These are phyloP conservation scores for Lomographa bimaculata DNA, from an alignment of 2,888 invertebrate species.

Conservation along the genomic window DNA sequence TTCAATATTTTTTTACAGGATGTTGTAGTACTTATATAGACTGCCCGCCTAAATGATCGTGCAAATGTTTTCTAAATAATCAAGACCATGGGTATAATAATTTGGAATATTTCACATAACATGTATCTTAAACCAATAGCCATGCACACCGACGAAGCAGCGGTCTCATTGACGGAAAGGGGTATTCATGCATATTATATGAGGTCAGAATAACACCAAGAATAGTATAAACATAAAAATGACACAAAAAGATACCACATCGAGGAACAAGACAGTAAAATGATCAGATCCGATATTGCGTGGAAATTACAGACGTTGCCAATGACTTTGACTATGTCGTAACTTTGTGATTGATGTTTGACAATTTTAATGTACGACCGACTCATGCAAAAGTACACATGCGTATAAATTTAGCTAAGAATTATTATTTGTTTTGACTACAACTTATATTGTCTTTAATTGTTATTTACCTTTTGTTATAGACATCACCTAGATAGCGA, in stretches of 20 bases:
- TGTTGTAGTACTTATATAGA: slow-evolving; percentile 55
- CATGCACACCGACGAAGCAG: slow-evolving; percentile 77
- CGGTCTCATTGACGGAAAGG: slow-evolving; percentile 47
- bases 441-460: slow-evolving; percentile 41
- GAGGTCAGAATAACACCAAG: slow-evolving; percentile 64
- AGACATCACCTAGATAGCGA: slow-evolving; percentile 53
- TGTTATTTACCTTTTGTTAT: slow-evolving; percentile 57
- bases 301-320: slow-evolving; percentile 44
- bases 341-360: slow-evolving; percentile 41
- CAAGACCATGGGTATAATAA: slow-evolving; percentile 50
- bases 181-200: slow-evolving; percentile 76
- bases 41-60: slow-evolving; percentile 70
- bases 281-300: slow-evolving; percentile 41
- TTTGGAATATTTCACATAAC: slow-evolving; percentile 55
- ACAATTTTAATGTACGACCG: slow-evolving; percentile 39
- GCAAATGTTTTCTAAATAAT: slow-evolving; percentile 59
- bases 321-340: slow-evolving; percentile 44
- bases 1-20: slow-evolving; percentile 24
- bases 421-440: slow-evolving; percentile 42
- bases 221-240: slow-evolving; percentile 51
- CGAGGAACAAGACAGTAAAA: slow-evolving; percentile 41
- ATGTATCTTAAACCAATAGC: slow-evolving; percentile 61
- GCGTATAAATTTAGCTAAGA: slow-evolving; percentile 49
- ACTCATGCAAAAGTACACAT: slow-evolving; percentile 62
- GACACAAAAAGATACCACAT: slow-evolving; percentile 57